phyloP scores from a whole-genome alignment of 2,113 vertebrate genomes.

The Mystacornis crossleyi region DNA sequence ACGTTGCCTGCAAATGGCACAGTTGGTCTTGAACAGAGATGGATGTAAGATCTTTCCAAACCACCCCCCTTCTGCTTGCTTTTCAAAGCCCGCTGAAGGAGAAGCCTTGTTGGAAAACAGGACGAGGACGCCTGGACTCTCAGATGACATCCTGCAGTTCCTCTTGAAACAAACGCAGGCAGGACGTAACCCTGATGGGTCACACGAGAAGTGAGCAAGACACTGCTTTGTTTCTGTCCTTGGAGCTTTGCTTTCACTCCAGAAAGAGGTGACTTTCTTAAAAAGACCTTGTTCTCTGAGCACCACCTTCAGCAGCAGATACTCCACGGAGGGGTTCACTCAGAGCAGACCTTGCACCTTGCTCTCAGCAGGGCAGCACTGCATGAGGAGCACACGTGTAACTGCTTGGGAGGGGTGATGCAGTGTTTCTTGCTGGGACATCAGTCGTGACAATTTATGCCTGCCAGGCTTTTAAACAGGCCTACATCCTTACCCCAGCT shows the following conservation, averaged over 20 bases:
- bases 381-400: not conserved
- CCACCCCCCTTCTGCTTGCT: conserved; percentile 5
- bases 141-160: conserved; percentile 71
- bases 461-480: not conserved
- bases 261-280: not conserved
- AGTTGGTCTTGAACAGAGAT: conserved; percentile 71
- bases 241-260: not conserved
- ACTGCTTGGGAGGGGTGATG: not conserved
- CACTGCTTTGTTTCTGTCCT: not conserved
- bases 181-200: not conserved
- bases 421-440: not conserved
- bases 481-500: not conserved
- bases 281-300: not conserved
- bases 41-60: conserved; percentile 66
- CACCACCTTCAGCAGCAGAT: not conserved
- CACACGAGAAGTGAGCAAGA: not conserved
- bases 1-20: conserved; percentile 74
- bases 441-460: not conserved
- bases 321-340: not conserved
- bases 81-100: conserved; percentile 54
- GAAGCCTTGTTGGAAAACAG: not conserved
- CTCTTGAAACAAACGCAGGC: conserved; percentile 48
- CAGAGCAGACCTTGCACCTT: not conserved
- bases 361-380: not conserved
- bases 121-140: conserved; percentile 73